Evolutionary conservation across 2,113 vertebrate genomes (phyloP).

Genomic region (Colossoma macropomum): DNA sequence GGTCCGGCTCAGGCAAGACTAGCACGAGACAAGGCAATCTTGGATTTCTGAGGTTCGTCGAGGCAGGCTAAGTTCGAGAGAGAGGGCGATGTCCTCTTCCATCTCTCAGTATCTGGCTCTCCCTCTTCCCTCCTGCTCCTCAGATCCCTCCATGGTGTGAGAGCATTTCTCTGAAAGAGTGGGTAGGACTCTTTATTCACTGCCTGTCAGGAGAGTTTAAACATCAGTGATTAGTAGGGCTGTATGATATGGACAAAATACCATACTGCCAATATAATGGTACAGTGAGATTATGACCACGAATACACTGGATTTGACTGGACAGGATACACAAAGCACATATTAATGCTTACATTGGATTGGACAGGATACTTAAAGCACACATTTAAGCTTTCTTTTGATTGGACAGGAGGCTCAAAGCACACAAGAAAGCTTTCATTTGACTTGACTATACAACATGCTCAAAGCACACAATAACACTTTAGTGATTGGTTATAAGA

Average conservation of each 20-base stretch:
- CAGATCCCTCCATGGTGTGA: conserved; percentile 45
- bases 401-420: too few relatives aligned
- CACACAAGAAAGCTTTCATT: too few relatives aligned
- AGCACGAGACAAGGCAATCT: conserved; percentile 6
- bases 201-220: conserved; percentile 56
- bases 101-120: neutral
- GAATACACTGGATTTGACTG: too few relatives aligned
- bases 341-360: too few relatives aligned
- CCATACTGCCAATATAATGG: neutral
- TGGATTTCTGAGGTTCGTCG: conserved; percentile 44
- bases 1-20: conserved; percentile 48
- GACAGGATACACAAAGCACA: too few relatives aligned
- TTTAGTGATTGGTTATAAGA: too few relatives aligned
- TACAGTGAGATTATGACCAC: too few relatives aligned
- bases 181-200: conserved; percentile 56
- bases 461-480: too few relatives aligned
- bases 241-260: too few relatives aligned
- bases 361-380: too few relatives aligned
- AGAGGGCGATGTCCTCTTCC: conserved; percentile 44
- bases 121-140: conserved; percentile 49
- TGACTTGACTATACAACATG: too few relatives aligned
- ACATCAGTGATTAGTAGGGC: neutral
- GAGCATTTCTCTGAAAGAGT: conserved; percentile 65
- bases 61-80: conserved; percentile 45
- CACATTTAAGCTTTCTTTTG: too few relatives aligned